phyloP scores from a whole-genome alignment of 2,888 invertebrate genomes.

The Glyphotaelius pellucidus region DNA sequence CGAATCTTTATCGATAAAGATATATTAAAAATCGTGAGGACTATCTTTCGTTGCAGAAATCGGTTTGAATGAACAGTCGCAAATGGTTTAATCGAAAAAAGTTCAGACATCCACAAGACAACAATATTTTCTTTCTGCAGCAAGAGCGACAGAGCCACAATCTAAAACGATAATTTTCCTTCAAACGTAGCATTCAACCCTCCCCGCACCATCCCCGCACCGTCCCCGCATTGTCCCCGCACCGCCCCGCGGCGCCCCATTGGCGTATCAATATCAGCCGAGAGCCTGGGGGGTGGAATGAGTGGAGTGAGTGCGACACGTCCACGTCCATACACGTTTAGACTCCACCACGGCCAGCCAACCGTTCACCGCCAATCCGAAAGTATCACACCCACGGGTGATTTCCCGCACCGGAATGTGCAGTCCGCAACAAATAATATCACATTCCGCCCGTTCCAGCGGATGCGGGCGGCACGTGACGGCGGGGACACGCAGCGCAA shows the following conservation, averaged over 20 bases:
- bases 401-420: constrained; percentile 34
- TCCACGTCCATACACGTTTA: background rate
- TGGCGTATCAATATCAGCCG: background rate
- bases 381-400: constrained; percentile 38
- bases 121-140: background rate
- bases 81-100: background rate
- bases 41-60: background rate
- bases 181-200: background rate
- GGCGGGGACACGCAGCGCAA: background rate
- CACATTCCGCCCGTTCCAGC: background rate
- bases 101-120: background rate
- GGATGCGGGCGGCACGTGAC: background rate
- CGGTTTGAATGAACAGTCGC: background rate
- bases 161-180: background rate
- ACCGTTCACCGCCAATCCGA: constrained; percentile 13
- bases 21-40: background rate
- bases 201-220: no score
- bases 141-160: background rate
- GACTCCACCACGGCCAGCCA: background rate
- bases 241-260: background rate
- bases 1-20: background rate
- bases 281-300: background rate
- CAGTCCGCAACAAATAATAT: constrained; percentile 12
- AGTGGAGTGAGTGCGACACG: constrained; percentile 1
- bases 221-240: no score